Evolutionary conservation across 1,140 invertebrate genomes (phyloP), one percentile per base, ranked within the genome.

Genomic region (Drosophila erecta): DNA sequence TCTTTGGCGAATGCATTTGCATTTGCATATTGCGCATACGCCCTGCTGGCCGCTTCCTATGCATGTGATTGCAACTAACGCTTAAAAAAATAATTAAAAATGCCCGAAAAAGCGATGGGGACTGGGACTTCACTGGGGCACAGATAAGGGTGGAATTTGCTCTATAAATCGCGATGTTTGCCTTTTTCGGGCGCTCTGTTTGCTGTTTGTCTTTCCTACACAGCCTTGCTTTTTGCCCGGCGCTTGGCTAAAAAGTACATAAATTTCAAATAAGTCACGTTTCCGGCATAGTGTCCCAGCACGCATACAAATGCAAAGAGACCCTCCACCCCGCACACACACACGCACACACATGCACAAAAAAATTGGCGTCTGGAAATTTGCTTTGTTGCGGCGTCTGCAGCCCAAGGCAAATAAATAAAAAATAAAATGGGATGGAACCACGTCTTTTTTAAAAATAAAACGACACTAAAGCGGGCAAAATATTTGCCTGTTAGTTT

Each of bases 191-290:
- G 22, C 41, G 43, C 24, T 59, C 15, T 44, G 50, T 60, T 37
- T 50, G 37, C 20, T 51, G 24, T 56, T 65, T 56, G 35, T 43
- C 37, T 50, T 61, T 77, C 27, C 27, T 30, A 2, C 10, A 10
- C 24, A 30, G 65, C 77, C 76, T 74, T 73, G 43, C 57, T 70
- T 60, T 70, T 51, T 24, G 40, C n/a, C 40, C 12, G 38, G 44
- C 55, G 58, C 61, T 79, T 74, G 49, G 72, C 59, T 84, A 84
- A 89, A 89, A 89, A 84, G 85, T 89, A 89, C 79, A 89, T 89
- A 89, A 89, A 89, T 89, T 80, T 84, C 54, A 61, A 89, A 89
- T 89, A 89, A 89, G 80, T 89, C 84, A 89, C 84, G 84, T 89
- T 87, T 89, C 76, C 76, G 79, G 79, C 61, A 76, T 78, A 79